A percentile compares a stretch with the other conserved stretches of the same genome.
Evolutionary conservation across 2,797 vertebrate species (phyloP).

Genomic region (Taenioides sp.): DNA sequence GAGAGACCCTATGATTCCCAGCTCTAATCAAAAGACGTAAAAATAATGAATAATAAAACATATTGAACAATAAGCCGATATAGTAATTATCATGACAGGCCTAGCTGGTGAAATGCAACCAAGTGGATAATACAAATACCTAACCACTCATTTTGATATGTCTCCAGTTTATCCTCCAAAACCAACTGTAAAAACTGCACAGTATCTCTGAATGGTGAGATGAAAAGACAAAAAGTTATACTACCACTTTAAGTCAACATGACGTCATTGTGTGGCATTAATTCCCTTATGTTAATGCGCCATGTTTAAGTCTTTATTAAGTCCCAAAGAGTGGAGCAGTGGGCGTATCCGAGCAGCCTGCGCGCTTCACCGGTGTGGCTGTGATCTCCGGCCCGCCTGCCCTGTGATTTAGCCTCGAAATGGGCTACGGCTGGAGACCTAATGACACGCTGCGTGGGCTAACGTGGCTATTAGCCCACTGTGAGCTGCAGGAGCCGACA

Average conservation of each 20-base stretch:
- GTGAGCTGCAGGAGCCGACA: constrained; percentile 72
- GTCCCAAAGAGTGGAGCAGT: constrained; percentile 41
- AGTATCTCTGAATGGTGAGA: no score
- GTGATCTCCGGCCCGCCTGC: constrained; percentile 61
- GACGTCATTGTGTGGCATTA: neutral
- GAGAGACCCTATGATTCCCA: no score
- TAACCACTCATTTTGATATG: no score
- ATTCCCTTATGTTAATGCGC: constrained; percentile 54
- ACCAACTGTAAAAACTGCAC: no score
- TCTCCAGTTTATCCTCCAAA: no score
- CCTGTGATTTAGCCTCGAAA: constrained; percentile 78
- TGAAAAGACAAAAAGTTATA: neutral
- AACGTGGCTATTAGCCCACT: constrained; percentile 80
- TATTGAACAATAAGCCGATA: no score
- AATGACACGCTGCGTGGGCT: constrained; percentile 76
- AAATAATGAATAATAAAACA: no score
- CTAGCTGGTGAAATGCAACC: neutral
- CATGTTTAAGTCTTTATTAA: constrained; percentile 56
- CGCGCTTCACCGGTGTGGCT: constrained; percentile 52
- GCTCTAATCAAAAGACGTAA: neutral
- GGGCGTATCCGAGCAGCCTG: constrained; percentile 50
- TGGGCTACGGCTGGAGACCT: constrained; percentile 71
- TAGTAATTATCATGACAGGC: no score
- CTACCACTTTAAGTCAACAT: neutral
- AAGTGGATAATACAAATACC: neutral